Conservation (phyloP, 2,888 invertebrate genomes). For the Sminthurinus aureus region DNA sequence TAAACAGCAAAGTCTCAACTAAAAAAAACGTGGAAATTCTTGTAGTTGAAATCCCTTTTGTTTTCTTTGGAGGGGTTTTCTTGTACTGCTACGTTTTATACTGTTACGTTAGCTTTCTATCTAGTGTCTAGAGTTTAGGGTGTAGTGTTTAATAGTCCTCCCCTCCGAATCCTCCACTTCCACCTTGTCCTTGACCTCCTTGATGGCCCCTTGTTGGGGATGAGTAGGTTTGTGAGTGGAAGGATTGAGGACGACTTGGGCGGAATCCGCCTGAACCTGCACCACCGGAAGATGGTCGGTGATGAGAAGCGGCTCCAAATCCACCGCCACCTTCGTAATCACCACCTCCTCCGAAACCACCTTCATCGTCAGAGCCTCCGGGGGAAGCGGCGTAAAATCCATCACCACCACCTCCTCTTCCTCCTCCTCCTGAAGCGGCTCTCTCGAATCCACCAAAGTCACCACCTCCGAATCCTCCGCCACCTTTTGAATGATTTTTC, state of each 20-base stretch:
- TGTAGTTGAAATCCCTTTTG: background rate
- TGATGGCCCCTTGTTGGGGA: slow-evolving; percentile 35
- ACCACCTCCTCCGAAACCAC: slow-evolving; percentile 24
- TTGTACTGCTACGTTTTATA: background rate
- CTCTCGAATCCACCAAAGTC: slow-evolving; percentile 15
- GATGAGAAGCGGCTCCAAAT: slow-evolving; percentile 20
- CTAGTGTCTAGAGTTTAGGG: background rate
- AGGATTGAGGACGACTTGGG: slow-evolving; percentile 20
- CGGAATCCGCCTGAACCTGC: slow-evolving; percentile 41
- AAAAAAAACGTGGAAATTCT: no score
- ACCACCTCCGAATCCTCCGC: slow-evolving; percentile 6
- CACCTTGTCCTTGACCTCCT: slow-evolving; percentile 37
- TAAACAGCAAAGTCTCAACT: no score
- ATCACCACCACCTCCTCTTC: slow-evolving; percentile 7
- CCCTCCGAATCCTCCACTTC: slow-evolving; percentile 36
- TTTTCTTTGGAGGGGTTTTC: background rate
- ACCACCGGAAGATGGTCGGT: slow-evolving; percentile 26
- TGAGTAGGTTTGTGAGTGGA: background rate
- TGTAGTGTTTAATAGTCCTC: slow-evolving; percentile 25
- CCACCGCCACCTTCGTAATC: slow-evolving; percentile 30
- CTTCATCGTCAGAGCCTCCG: slow-evolving; percentile 36
- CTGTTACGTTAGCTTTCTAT: background rate
- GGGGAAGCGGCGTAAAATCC: background rate
- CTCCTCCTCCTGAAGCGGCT: slow-evolving; percentile 33
- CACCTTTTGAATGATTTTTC: slow-evolving; percentile 12